phyloP scores from a whole-genome alignment of 2,888 invertebrate genomes.

The Drosophila quinaria region DNA sequence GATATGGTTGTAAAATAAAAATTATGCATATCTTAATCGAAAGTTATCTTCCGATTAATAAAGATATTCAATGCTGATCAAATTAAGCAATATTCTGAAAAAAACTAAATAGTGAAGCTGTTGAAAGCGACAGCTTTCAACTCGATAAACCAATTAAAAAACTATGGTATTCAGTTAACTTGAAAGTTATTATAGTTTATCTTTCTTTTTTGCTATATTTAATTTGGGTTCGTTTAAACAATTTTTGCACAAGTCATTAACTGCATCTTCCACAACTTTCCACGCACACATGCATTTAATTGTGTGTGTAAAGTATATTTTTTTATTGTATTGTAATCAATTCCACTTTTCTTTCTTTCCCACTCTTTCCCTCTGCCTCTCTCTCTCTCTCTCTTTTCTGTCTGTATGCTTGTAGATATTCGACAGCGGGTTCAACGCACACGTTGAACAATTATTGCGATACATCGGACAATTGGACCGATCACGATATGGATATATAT shows the following conservation, averaged over 20 bases:
- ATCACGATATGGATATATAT: slow-evolving; percentile 98
- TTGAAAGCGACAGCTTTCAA: no score
- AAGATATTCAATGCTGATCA: no score
- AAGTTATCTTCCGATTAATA: no score
- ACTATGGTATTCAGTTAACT: slow-evolving; percentile 5
- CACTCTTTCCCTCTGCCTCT: background rate
- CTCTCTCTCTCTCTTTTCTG: background rate
- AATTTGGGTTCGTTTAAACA: slow-evolving; percentile 28
- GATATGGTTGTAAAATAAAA: no score
- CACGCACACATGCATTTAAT: slow-evolving; percentile 20
- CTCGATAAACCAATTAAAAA: background rate
- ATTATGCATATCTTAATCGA: no score
- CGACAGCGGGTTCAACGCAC: slow-evolving; percentile 92
- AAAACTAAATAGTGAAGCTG: no score
- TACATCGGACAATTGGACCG: slow-evolving; percentile 96
- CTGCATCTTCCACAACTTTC: slow-evolving; percentile 42
- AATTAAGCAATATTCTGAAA: no score
- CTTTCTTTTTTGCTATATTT: slow-evolving; percentile 33
- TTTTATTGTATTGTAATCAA: slow-evolving; percentile 28
- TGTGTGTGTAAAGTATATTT: slow-evolving; percentile 15
- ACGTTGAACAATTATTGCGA: slow-evolving; percentile 95
- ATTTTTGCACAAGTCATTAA: slow-evolving; percentile 51
- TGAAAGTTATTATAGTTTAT: background rate
- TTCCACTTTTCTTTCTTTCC: background rate
- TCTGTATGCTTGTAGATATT: slow-evolving; percentile 85